Percentiles rank a stretch among this genome's conserved stretches.
Conservation (phyloP, 1,140 invertebrate genomes). For the Cepaea nemoralis region DNA sequence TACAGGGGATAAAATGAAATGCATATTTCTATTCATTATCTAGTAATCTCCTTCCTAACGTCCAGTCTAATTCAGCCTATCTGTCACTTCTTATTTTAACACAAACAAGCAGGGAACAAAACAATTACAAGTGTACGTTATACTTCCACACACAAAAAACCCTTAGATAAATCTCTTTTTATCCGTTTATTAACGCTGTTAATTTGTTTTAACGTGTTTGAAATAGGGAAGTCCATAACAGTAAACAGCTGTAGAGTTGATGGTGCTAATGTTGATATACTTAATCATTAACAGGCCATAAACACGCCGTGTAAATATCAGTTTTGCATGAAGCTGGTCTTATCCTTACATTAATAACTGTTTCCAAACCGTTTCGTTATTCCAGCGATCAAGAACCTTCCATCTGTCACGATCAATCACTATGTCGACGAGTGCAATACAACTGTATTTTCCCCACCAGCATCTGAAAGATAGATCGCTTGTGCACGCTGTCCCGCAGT, state of each 20-base stretch:
- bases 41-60: too few species aligned
- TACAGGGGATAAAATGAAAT: too few species aligned
- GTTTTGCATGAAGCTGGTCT: not conserved
- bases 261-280: not conserved
- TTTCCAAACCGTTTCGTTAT: slow-evolving; percentile 10
- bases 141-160: too few species aligned
- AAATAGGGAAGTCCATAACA: too few species aligned
- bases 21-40: too few species aligned
- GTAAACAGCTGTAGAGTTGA: not conserved
- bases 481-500: not conserved
- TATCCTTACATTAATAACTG: slow-evolving; percentile 8
- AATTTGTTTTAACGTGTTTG: too few species aligned
- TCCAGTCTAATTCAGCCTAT: too few species aligned
- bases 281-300: not conserved
- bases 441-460: not conserved
- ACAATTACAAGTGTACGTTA: too few species aligned
- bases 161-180: too few species aligned
- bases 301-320: not conserved
- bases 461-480: not conserved
- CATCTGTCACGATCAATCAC: slow-evolving; percentile 8
- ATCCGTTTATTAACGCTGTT: too few species aligned
- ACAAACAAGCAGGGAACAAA: too few species aligned
- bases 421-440: not conserved
- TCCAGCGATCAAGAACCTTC: not conserved
- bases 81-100: too few species aligned